Percentiles rank a stretch among this genome's conserved stretches.
Conservation (phyloP, 2,113 vertebrate species). For the Tupaia tana region DNA sequence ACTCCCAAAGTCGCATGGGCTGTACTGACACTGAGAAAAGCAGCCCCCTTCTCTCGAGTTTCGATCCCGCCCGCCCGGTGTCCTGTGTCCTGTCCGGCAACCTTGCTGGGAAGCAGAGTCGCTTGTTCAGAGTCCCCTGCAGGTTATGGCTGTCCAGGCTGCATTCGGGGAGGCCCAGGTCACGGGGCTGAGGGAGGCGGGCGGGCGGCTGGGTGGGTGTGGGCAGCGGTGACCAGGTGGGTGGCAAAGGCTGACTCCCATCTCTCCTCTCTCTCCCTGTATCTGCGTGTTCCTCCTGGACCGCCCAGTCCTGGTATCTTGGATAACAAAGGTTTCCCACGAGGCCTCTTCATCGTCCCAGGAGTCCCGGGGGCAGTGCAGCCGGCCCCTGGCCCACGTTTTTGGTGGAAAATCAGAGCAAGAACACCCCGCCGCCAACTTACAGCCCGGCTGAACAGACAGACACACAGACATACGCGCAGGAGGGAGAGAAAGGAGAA, state of each 20-base stretch:
- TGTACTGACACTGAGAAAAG: not conserved
- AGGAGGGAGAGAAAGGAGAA: conserved; percentile 51
- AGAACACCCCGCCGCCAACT: conserved; percentile 43
- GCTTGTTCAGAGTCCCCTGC: not conserved
- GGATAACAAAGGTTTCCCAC: conserved; percentile 89
- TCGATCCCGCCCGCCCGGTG: accelerated
- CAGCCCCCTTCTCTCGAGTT: not conserved
- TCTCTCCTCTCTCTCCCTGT: conserved; percentile 47
- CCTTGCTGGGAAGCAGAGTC: not conserved
- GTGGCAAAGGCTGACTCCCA: not conserved
- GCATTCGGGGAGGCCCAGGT: not conserved
- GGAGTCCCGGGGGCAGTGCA: conserved; percentile 79
- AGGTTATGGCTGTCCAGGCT: too few relatives aligned
- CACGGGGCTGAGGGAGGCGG: not conserved
- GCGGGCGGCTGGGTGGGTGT: not conserved
- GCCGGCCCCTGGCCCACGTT: conserved; percentile 78
- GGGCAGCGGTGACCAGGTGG: not conserved
- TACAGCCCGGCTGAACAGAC: conserved; percentile 63
- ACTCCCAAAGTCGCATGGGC: accelerated
- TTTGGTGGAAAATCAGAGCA: conserved; percentile 74
- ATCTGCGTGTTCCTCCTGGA: accelerated
- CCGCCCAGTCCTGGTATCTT: conserved; percentile 96
- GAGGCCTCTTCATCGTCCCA: conserved; percentile 80
- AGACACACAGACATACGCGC: conserved; percentile 14
- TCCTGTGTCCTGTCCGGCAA: not conserved